Conservation (phyloP, 2,888 invertebrate species). For the Mythimna impura region DNA sequence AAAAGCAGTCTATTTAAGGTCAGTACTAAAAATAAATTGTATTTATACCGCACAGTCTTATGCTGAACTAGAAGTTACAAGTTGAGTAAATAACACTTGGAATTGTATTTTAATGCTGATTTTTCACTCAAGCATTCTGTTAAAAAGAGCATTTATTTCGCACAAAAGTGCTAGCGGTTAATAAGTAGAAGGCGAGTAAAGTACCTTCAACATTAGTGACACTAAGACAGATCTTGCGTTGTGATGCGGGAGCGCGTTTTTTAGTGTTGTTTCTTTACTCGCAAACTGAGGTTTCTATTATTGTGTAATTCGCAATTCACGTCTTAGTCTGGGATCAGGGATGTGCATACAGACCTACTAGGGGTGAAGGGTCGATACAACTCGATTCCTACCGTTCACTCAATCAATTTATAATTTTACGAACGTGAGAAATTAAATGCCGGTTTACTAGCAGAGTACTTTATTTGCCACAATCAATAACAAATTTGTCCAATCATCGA, state of each 20-base stretch:
- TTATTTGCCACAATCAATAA: no score
- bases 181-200: not conserved
- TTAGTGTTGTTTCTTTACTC: not conserved
- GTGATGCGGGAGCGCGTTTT: not conserved
- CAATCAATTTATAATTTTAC: no score
- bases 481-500: no score
- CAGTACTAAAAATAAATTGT: conserved; percentile 34
- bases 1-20: conserved; percentile 96
- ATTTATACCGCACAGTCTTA: conserved; percentile 7
- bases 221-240: not conserved
- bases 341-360: not conserved
- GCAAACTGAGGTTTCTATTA: not conserved
- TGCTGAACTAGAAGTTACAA: conserved; percentile 14
- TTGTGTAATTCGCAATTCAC: not conserved
- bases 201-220: not conserved
- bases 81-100: conserved; percentile 4
- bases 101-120: not conserved
- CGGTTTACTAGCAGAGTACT: no score
- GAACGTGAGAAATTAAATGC: no score
- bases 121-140: not conserved
- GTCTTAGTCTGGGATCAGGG: not conserved
- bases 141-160: not conserved
- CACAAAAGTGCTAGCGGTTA: not conserved
- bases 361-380: not conserved
- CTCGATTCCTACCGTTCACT: not conserved